Evolutionary conservation across 2,888 invertebrate species (phyloP), one percentile per base, ranked within the genome.

Genomic region (Eubasilissa splendida): DNA sequence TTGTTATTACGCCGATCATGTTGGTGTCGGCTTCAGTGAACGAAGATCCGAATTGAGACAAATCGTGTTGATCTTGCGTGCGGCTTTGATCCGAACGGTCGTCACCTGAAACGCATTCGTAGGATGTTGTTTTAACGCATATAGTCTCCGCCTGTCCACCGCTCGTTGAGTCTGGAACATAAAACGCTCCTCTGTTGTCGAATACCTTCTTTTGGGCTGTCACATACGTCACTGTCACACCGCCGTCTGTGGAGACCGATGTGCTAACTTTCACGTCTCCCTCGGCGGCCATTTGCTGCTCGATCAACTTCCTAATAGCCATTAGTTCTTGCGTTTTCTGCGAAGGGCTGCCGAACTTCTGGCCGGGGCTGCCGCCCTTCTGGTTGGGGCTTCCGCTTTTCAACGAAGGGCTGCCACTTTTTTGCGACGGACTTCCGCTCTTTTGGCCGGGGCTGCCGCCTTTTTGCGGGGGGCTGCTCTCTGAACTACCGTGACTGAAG

Each of bases 381-480:
- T 90, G 90, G 2, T 88, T 89, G n/a, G 90, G 90, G 84, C 90
- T 90, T 10, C 90, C 90, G 71, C 88, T 86, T 85, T 90, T 90
- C 84, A 90, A 90, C 4, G 89, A 90, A 9, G 90, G 90, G 83
- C 90, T 90, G 4, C 90, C 89, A 85, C 88, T 88, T 84, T 91
- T 88, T 84, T 87, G 87, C 4, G 86, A 86, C 5, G 88, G 88
- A 81, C 87, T 88, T 10, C 90, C 89, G 70, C 88, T 86, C 85
- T 90, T 90, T 84, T 90, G 90, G 7, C 89, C 90, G 9, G 90
- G 90, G 76, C 90, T 90, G 4, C 90, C 89, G 75, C 88, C 87
- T 84, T 92, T 92, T 84, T 90, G 87, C 22, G 92, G 92, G 74
- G 91, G 92, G 84, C 91, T 91, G 84, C 91, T 92, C 82, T 92